Base-by-base conservation (phyloP, 2,113 vertebrate species). In the Gambusia affinis region DNA sequence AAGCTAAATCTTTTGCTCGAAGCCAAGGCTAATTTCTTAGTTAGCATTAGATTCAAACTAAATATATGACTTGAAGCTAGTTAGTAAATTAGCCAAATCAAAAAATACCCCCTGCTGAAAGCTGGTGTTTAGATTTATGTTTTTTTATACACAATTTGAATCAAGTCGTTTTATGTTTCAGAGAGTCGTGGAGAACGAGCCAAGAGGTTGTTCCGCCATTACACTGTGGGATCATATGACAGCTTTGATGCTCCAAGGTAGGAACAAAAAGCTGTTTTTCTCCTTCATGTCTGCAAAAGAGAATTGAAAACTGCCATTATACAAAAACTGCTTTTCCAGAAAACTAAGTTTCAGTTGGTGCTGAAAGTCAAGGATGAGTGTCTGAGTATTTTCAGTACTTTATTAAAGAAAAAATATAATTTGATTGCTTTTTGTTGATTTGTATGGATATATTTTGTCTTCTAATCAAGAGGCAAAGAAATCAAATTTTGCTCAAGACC, bases 161-260 rank as follows among this genome's bases (percentile, higher is more conserved):
- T 27, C 1, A 12, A 85, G 47, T 92, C 70, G 57, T 76, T 75
- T 79, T 81, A 64, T 80, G 78, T 93, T 91, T 61, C 94, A 98
- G 97, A 98, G 89, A 97, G 95, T 88, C 96, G 97, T 8, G 96
- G 96, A 29, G 97, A 98, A 82, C 95, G 96, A 84, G 95, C 97
- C 75, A 97, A 97, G 85, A 89, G 97, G 28, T 93, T 98, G 78
- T 98, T 98, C 84, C 95, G 97, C 24, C 97, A 98, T 86, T 98
- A 98, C 85, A 97, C 97, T 0, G 97, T 98, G 87, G 97, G 97
- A 68, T 98, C 96, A 72, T 98, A 98, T 0, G 97, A 98, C 94
- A 97, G 96, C 93, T 96, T 98, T 10, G 96, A 97, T 57, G 95
- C 96, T 73, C 97, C 96, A 78, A 98, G 96, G 97, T 97, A 94